Evolutionary conservation across 2,797 vertebrate species (phyloP).

Genomic region (Catostomus latipinnis): DNA sequence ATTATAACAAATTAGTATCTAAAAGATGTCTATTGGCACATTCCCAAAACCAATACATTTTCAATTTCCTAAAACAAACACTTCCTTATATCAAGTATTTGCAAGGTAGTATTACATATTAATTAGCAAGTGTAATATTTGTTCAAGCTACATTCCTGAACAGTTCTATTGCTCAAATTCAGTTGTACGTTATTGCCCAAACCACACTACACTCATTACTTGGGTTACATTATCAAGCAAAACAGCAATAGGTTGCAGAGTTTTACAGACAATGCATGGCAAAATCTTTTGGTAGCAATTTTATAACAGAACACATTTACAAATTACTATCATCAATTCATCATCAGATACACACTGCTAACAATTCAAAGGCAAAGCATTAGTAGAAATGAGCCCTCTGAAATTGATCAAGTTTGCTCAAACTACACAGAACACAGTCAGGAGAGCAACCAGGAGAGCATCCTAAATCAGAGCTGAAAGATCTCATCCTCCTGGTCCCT

Average conservation of each 20-base stretch:
- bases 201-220: neutral
- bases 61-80: neutral
- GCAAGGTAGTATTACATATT: slow-evolving; percentile 21
- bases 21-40: neutral
- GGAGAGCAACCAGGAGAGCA: slow-evolving; percentile 10
- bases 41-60: slow-evolving; percentile 5
- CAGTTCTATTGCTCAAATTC: neutral
- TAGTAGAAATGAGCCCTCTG: too few relatives aligned
- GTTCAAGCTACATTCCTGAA: neutral
- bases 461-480: slow-evolving; percentile 84
- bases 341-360: neutral
- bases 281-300: slow-evolving; percentile 1
- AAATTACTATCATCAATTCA: neutral
- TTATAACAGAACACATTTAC: slow-evolving; percentile 5
- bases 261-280: neutral
- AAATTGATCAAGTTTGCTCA: neutral
- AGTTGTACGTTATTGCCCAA: neutral
- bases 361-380: slow-evolving; percentile 10
- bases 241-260: neutral
- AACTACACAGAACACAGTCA: neutral
- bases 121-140: neutral
- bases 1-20: neutral
- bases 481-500: slow-evolving; percentile 90
- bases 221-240: neutral
- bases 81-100: neutral